These are phyloP conservation scores for Egretta garzetta DNA, from an alignment of 2,113 vertebrate genomes.

Conservation along the genomic window DNA sequence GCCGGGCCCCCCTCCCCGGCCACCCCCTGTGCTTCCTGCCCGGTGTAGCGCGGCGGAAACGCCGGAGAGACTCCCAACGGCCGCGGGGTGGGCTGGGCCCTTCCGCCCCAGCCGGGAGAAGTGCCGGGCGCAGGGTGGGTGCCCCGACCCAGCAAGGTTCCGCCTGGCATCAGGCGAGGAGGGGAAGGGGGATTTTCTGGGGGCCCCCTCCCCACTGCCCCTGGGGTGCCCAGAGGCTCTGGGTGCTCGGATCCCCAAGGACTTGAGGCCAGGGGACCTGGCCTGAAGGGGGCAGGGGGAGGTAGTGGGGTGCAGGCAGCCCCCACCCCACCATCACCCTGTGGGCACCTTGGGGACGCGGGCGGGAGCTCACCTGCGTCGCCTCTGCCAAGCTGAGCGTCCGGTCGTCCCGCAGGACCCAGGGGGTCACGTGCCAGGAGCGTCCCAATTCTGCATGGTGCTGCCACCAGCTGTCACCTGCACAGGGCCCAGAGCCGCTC, in stretches of 20 bases:
- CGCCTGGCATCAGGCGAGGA: not conserved
- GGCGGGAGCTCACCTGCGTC: slow-evolving; percentile 40
- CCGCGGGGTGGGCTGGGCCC: not conserved
- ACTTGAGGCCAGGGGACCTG: not conserved
- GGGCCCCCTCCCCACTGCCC: not conserved
- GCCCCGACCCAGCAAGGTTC: not conserved
- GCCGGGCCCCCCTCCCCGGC: not conserved
- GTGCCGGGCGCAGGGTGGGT: not conserved
- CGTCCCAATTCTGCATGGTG: not conserved
- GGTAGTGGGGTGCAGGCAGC: not conserved
- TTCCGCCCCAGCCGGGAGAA: not conserved
- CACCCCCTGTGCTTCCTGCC: slow-evolving; percentile 17
- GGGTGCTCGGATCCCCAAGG: not conserved
- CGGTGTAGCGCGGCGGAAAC: slow-evolving; percentile 13
- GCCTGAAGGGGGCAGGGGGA: not conserved
- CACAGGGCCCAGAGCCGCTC: not conserved
- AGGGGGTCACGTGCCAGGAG: not conserved
- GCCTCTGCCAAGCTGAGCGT: not conserved
- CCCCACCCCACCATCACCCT: not conserved
- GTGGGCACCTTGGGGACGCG: fast-evolving
- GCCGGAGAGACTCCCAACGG: not conserved
- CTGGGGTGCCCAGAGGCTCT: not conserved
- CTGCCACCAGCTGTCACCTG: not conserved
- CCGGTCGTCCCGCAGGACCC: not conserved
- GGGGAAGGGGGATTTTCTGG: not conserved